Percentiles rank a stretch among this genome's conserved stretches.
Conservation (phyloP, 2,113 vertebrate species). For the Phylloscopus trochilus region DNA sequence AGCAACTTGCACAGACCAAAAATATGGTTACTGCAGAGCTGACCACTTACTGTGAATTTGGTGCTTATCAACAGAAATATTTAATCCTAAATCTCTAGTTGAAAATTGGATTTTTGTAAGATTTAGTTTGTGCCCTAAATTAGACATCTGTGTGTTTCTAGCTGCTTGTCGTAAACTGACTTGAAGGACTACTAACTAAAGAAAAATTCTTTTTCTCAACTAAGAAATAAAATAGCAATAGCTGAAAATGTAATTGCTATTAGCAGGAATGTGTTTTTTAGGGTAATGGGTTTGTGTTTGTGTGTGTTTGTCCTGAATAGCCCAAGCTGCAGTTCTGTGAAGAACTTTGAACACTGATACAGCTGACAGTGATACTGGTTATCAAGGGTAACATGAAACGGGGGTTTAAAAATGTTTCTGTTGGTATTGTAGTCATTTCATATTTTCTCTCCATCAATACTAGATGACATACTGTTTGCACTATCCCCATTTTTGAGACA, state of each 20-base stretch:
- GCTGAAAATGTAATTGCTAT: neutral
- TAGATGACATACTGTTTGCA: neutral
- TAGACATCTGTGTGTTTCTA: neutral
- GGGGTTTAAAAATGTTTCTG: neutral
- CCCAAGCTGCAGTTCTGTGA: neutral
- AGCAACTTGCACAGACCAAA: neutral
- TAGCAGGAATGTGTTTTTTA: neutral
- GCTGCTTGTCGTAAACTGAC: neutral
- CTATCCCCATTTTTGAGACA: neutral
- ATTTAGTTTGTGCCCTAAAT: neutral
- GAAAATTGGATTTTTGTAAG: neutral
- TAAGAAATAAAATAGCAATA: neutral
- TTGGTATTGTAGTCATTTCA: neutral
- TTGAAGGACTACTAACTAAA: neutral
- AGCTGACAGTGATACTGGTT: neutral
- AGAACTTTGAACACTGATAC: neutral
- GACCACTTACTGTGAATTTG: neutral
- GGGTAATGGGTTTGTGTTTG: neutral
- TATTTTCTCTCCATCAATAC: neutral
- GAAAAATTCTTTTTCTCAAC: neutral
- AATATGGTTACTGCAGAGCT: neutral
- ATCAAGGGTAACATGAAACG: neutral
- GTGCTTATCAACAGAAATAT: neutral
- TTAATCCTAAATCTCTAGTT: neutral
- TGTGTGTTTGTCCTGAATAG: neutral